A percentile compares a stretch with the other conserved stretches of the same genome.
phyloP scores from a whole-genome alignment of 2,113 vertebrate species.

The Gadus chalcogrammus region DNA sequence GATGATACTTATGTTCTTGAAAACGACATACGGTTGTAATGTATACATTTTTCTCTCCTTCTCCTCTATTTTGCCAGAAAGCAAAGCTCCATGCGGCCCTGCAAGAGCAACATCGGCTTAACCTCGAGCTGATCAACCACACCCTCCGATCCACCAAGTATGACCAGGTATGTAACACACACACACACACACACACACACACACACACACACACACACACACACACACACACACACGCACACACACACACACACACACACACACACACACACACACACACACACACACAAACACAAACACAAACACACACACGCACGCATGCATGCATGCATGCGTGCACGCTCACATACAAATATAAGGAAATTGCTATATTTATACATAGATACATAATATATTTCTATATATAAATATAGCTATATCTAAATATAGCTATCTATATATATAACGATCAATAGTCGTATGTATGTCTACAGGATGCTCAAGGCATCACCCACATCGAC shows the following conservation, averaged over 20 bases:
- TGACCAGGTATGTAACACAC: constrained; percentile 73
- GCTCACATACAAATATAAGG: too few relatives aligned
- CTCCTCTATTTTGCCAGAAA: constrained; percentile 59
- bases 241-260: constrained; percentile 1
- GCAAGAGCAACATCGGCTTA: constrained; percentile 70
- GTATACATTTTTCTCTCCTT: not conserved
- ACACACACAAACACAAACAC: not conserved
- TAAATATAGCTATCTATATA: not conserved
- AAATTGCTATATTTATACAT: too few relatives aligned
- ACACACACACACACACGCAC: not conserved
- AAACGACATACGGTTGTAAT: not conserved
- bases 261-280: not conserved
- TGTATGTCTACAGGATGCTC: too few relatives aligned
- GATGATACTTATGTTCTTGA: not conserved
- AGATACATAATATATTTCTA: too few relatives aligned
- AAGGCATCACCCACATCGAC: constrained; percentile 1
- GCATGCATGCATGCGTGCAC: not conserved
- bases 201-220: constrained; percentile 4
- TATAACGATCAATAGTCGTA: constrained; percentile 16
- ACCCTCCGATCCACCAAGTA: constrained; percentile 66
- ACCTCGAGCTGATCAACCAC: constrained; percentile 65
- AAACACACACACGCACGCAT: not conserved
- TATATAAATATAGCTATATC: too few relatives aligned
- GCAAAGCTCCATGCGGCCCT: constrained; percentile 74
- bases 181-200: not conserved